Evolutionary conservation across 1,140 invertebrate species (phyloP), one percentile per base, ranked within the genome.

Genomic region (Drosophila ercepeae): DNA sequence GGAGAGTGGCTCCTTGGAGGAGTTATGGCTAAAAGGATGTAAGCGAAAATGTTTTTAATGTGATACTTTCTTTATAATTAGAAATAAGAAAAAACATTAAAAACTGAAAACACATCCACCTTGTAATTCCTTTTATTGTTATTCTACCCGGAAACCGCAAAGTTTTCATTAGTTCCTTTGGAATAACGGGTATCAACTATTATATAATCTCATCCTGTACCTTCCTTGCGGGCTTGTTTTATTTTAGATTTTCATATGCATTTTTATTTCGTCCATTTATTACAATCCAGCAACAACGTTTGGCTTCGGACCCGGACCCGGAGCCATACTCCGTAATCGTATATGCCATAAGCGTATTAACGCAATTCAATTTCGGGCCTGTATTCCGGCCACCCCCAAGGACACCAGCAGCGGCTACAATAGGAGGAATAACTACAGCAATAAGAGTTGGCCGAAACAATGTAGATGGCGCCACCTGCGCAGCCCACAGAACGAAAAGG

Each of bases 281-380:
- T 79, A 78, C 53, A 44, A 39, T 36, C 78, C 42, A 14, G 21
- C 41, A 29, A n/a, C 27, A 46, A 48, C 42, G 55, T 25, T n/a
- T 19, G 60, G 29, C 23, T 29, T 21, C 27, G 27, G 45, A 21
- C 55, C 18, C 42, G 23, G 27, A 41, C 50, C 50, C 42, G 23
- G 27, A 41, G 45, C 50, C 23, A 16, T 21, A 29, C 36, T 41
- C 50, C 48, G 75, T 61, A 75, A 71, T 60, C 63, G 70, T 68
- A 76, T 76, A 75, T 73, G 72, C 82, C 76, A 81, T 81, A 84
- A 88, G 81, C 81, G 81, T 86, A 86, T 86, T 86, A 84, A 81
- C 81, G 81, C 76, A 81, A 84, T 84, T 86, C 81, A 86, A 84
- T 84, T 84, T 84, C 57, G 48, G 48, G 21, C 58, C 55, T 64